These are phyloP conservation scores for Phalacrocorax brasilianus DNA, from an alignment of 2,113 vertebrate genomes.

Conservation along the genomic window DNA sequence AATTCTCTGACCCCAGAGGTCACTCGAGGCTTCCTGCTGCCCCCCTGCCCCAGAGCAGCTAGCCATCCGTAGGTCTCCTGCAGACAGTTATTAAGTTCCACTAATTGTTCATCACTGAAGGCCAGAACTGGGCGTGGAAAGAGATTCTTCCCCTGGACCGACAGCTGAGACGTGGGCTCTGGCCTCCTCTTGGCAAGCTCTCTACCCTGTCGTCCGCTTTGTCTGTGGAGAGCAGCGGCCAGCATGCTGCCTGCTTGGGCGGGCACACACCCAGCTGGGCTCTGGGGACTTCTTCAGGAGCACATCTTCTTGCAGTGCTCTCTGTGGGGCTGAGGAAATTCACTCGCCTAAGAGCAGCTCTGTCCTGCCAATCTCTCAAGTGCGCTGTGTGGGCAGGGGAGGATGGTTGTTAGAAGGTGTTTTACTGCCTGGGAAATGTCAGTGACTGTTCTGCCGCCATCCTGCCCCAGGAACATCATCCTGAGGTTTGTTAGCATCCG, in stretches of 20 bases:
- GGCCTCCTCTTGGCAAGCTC: background rate
- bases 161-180: background rate
- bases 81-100: background rate
- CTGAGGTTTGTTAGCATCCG: rapidly evolving
- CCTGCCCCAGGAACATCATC: background rate
- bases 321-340: background rate
- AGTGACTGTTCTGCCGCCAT: background rate
- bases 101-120: background rate
- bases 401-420: background rate
- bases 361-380: background rate
- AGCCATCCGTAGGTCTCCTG: background rate
- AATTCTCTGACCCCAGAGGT: background rate
- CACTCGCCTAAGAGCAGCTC: background rate
- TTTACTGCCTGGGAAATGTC: too few species aligned
- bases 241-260: too few species aligned
- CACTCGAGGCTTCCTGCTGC: too few species aligned
- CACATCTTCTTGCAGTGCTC: rapidly evolving
- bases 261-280: too few species aligned
- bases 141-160: background rate
- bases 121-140: background rate
- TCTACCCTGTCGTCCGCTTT: background rate
- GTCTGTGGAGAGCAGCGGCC: rapidly evolving
- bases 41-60: background rate
- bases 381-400: rapidly evolving
- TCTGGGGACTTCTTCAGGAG: background rate